Evolutionary conservation across 2,113 vertebrate species (phyloP).

Genomic region (Onychorhynchus coronatus): DNA sequence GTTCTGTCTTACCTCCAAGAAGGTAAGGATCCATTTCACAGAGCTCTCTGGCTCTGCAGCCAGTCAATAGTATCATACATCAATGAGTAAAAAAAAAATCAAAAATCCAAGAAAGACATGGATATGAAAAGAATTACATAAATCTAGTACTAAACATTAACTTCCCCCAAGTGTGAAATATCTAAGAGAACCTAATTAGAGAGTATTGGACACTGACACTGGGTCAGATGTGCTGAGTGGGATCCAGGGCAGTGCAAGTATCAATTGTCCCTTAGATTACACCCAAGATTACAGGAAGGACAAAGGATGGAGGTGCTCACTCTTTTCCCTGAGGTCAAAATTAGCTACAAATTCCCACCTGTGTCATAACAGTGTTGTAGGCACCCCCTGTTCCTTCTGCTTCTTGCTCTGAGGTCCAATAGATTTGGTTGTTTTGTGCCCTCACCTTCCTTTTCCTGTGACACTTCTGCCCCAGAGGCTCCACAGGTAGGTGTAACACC

Average conservation of each 20-base stretch:
- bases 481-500: background rate
- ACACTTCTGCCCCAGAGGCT: background rate
- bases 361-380: background rate
- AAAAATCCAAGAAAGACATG: background rate
- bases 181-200: background rate
- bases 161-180: accelerated
- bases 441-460: background rate
- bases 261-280: background rate
- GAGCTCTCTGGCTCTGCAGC: conserved; percentile 49
- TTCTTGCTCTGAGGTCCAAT: background rate
- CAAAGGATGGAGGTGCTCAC: background rate
- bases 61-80: conserved; percentile 49
- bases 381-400: background rate
- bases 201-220: background rate
- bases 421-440: background rate
- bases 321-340: background rate
- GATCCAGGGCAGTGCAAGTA: background rate
- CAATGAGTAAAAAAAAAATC: background rate
- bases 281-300: background rate
- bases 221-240: background rate
- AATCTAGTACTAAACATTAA: background rate
- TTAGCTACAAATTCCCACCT: background rate
- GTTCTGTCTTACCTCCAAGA: background rate
- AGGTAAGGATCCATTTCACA: conserved; percentile 50
- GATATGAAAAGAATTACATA: background rate